Percentiles rank a stretch among this genome's conserved stretches.
These are phyloP conservation scores for Charaxes varanes DNA, from an alignment of 1,140 invertebrate species.

Conservation along the genomic window DNA sequence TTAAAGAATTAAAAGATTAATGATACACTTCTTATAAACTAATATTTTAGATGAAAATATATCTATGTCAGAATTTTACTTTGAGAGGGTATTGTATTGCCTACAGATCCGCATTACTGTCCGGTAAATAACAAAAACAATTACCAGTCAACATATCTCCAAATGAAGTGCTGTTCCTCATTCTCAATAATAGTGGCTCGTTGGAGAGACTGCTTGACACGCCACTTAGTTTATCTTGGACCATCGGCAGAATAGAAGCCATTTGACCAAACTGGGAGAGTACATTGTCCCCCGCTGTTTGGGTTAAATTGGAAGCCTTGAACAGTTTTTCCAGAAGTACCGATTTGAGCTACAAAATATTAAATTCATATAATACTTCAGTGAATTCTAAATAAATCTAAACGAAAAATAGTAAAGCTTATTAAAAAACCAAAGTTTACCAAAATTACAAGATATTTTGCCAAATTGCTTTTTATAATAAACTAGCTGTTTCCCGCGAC, in stretches of 20 bases:
- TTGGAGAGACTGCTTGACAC: constrained; percentile 35
- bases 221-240: constrained; percentile 50
- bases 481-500: too few species aligned
- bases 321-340: constrained; percentile 66
- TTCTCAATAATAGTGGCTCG: constrained; percentile 46
- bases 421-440: too few species aligned
- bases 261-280: constrained; percentile 62
- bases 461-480: too few species aligned
- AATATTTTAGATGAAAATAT: too few species aligned
- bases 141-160: constrained; percentile 40
- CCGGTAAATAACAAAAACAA: constrained; percentile 12
- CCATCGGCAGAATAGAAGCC: constrained; percentile 57
- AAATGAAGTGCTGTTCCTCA: constrained; percentile 39
- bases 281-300: constrained; percentile 61
- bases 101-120: too few species aligned
- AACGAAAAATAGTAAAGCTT: too few species aligned
- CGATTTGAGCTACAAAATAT: constrained; percentile 31
- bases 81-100: too few species aligned
- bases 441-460: too few species aligned
- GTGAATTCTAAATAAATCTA: too few species aligned
- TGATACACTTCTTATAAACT: too few species aligned
- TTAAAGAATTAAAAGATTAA: too few species aligned
- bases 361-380: neutral
- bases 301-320: constrained; percentile 68
- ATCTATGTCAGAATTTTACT: too few species aligned